Base-by-base conservation (phyloP, 1,140 invertebrate species). In the Meteorus sp. region DNA sequence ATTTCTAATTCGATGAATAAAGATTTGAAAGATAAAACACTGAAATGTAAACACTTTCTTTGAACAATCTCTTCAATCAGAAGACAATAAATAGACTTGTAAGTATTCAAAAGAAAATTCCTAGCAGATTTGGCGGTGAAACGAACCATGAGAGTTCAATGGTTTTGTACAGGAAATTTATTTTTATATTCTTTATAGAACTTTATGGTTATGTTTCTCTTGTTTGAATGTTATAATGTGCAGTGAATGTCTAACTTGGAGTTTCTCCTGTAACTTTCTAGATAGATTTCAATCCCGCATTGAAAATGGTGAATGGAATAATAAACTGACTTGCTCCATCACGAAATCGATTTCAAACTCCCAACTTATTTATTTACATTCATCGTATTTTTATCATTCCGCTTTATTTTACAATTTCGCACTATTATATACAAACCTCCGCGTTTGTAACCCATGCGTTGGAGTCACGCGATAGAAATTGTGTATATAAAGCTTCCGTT, bases 231-330 rank as follows among this genome's bases (percentile, higher is more conserved):
- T n/a, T n/a, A n/a, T n/a, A n/a, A n/a, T n/a, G n/a, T n/a, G n/a
- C n/a, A n/a, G n/a, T n/a, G n/a, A n/a, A 54, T 15, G 22, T 23
- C 50, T 9, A 3, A 35, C 2, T 6, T 22, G 5, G 43, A 11
- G 15, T 22, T n/a, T 45, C 43, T 9, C 2, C 20, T 45, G 1
- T 45, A 7, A 15, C 35, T 37, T 54, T 54, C 25, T 27, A 43
- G 39, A 22, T 23, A 9, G 20, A 25, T 11, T 29, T 17, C 23
- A 15, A 39, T 54, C 33, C 45, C 39, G 23, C 27, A 25, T 22
- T 27, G 11, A 33, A 41, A 55, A 55, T 55, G 45, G 39, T 55
- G 53, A 55, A 55, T 45, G 22, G n/a, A 43, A n/a, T 37, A 3
- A 13, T 6, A 3, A 37, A 37, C 6, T 13, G 35, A 8, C 35